Evolutionary conservation across 2,888 invertebrate species (phyloP), one percentile per base, ranked within the genome.

Genomic region (Eumacrocentrus americanus): DNA sequence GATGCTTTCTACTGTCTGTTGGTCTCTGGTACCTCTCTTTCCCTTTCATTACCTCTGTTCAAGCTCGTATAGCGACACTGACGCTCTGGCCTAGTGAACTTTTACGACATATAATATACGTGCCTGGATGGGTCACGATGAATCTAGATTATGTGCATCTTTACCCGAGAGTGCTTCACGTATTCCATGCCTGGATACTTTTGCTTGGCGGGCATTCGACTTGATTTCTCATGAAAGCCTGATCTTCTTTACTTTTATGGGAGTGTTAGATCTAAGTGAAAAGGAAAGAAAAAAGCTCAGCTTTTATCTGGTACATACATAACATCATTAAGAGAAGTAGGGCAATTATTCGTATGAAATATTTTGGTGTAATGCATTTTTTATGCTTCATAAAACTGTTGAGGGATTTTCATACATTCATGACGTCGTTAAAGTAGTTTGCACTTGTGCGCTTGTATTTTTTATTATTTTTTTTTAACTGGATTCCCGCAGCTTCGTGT

Each of bases 41-140:
- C 29, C 5, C 22, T 47, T 4, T 12, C 47, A 7, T 3, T 12
- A 11, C 18, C 18, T 34, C 44, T 34, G 46, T 52, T 25, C 37
- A 11, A 47, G 44, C 48, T 51, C 11, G 23, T n/a, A n/a, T n/a
- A n/a, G n/a, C 20, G 35, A 52, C 9, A 20, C n/a, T 18, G 47
- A 38, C 42, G 23, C n/a, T n/a, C n/a, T n/a, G n/a, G 29, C n/a
- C 37, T 9, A n/a, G 37, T 16, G 37, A 51, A 60, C 46, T 62
- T 64, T 64, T 62, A 62, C 47, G 64, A 51, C n/a, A n/a, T 55
- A 16, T 42, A 42, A 61, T 63, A 59, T 61, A 58, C 58, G 53
- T 57, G 58, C 60, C 60, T 59, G 40, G 60, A 65, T 65, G 56
- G n/a, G 65, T 50, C 63, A 48, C 63, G 65, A 65, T 63, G 63